Evolutionary conservation across 1,140 invertebrate species (phyloP), one percentile per base, ranked within the genome.

Genomic region (Polyergus mexicanus): DNA sequence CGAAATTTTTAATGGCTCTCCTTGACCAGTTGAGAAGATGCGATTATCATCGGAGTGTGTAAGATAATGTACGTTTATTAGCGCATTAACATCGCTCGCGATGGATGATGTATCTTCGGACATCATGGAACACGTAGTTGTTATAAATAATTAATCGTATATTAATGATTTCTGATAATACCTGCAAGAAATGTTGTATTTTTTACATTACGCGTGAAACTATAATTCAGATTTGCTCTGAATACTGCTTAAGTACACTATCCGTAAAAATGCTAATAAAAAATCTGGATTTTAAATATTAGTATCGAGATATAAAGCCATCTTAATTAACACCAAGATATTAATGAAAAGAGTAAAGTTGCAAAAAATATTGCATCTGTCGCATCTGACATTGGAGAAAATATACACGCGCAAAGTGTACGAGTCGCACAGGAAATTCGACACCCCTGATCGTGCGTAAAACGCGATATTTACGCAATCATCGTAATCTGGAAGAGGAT

Each of bases 61-160:
- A 58, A 11, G 19, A 16, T 81, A 81, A 81, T 81, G 28, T 58
- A 44, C 56, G 44, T 58, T 72, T 81, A 72, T 58, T 81, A 58
- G 10, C 51, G 25, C 25, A 8, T 41, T 81, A 71, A 72, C 25
- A 51, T 32, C 47, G 47, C 47, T 51, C 4, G 66, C 22, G 28
- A 32, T 38, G 25, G 69, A 35, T 83, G 32, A 44, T 58, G 3
- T 58, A 28, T 41, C 22, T 2, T 19, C 13, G 25, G 35, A 58
- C 54, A 60, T 69, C 56, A 28, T 41, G 28, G 25, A 66, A 13
- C 8, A 25, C 10, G 28, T 41, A 56, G 25, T 80, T 56, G 25
- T 38, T 80, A 28, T 11, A 11, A 38, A 32, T 35, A 66, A 77
- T 69, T 51, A 51, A 77, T 63, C 56, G 5, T 28, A 71, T 58